Conservation (phyloP, 2,888 invertebrate species). For the Melinaea marsaeus region DNA sequence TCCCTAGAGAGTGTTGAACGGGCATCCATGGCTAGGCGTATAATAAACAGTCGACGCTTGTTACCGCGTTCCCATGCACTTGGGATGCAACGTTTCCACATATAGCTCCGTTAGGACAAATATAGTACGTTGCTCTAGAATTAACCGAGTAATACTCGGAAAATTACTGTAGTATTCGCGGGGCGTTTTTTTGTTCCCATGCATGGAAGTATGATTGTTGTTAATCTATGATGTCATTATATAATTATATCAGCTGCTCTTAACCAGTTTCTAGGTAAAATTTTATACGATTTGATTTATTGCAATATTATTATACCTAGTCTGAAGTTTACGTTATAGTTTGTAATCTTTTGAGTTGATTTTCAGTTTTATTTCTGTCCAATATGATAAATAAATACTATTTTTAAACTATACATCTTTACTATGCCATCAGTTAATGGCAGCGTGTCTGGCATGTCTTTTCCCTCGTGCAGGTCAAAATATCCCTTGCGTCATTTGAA, state of each 20-base stretch:
- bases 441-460: slow-evolving; percentile 22
- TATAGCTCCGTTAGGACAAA: slow-evolving; percentile 68
- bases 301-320: background rate
- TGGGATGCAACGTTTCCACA: slow-evolving; percentile 47
- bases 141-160: slow-evolving; percentile 60
- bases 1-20: slow-evolving; percentile 51
- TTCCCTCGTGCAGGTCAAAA: slow-evolving; percentile 14
- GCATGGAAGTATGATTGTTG: slow-evolving; percentile 30
- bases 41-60: slow-evolving; percentile 29
- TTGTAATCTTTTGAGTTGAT: background rate
- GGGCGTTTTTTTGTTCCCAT: slow-evolving; percentile 58
- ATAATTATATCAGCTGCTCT: slow-evolving; percentile 37
- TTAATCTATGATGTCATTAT: slow-evolving; percentile 38
- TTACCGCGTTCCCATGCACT: slow-evolving; percentile 56
- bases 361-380: too few species aligned
- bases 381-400: too few species aligned
- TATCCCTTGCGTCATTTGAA: slow-evolving; percentile 14
- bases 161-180: slow-evolving; percentile 56
- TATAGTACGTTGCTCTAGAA: slow-evolving; percentile 59
- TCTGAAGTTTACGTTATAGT: background rate
- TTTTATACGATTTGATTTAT: slow-evolving; percentile 11
- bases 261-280: slow-evolving; percentile 36
- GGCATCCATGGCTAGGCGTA: slow-evolving; percentile 39
- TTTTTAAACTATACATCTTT: background rate
- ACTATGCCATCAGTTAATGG: background rate